Conservation (phyloP, 2,888 invertebrate genomes). For the Epicampocera succincta region DNA sequence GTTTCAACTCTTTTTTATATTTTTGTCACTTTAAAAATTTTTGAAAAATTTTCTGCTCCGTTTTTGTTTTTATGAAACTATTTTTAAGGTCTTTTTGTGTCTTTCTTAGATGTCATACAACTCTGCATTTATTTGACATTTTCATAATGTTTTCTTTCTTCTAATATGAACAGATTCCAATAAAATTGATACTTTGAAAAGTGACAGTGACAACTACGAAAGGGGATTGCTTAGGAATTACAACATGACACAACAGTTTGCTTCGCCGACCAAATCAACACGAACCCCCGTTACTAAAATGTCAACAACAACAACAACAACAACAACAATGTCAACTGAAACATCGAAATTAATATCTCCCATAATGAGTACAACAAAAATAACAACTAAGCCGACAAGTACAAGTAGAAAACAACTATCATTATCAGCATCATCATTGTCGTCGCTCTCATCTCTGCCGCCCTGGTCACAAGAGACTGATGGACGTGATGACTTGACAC, state of each 20-base stretch:
- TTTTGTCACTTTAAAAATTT: no score
- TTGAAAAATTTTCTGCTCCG: no score
- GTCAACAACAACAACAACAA: slow-evolving; percentile 39
- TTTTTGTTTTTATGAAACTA: no score
- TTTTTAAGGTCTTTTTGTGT: no score
- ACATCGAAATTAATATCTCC: slow-evolving; percentile 54
- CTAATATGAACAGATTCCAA: slow-evolving; percentile 72
- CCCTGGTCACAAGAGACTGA: slow-evolving; percentile 63
- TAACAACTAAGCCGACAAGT: slow-evolving; percentile 44
- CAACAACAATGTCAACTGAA: slow-evolving; percentile 38
- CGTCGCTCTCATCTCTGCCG: slow-evolving; percentile 34
- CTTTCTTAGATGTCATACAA: no score
- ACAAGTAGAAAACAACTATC: slow-evolving; percentile 54
- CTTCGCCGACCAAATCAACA: slow-evolving; percentile 61
- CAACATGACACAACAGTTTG: slow-evolving; percentile 71
- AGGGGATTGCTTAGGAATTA: slow-evolving; percentile 65
- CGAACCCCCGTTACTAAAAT: slow-evolving; percentile 35
- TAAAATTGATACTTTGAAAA: slow-evolving; percentile 75
- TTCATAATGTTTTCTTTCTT: slow-evolving; percentile 14
- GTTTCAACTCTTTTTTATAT: no score
- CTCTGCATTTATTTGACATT: slow-evolving; percentile 12
- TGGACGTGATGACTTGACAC: slow-evolving; percentile 47
- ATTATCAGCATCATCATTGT: slow-evolving; percentile 44
- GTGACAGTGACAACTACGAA: slow-evolving; percentile 51
- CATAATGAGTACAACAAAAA: slow-evolving; percentile 27